Evolutionary conservation across 2,797 vertebrate species (phyloP), one percentile per base, ranked within the genome.

Genomic region (Anguilla anguilla): DNA sequence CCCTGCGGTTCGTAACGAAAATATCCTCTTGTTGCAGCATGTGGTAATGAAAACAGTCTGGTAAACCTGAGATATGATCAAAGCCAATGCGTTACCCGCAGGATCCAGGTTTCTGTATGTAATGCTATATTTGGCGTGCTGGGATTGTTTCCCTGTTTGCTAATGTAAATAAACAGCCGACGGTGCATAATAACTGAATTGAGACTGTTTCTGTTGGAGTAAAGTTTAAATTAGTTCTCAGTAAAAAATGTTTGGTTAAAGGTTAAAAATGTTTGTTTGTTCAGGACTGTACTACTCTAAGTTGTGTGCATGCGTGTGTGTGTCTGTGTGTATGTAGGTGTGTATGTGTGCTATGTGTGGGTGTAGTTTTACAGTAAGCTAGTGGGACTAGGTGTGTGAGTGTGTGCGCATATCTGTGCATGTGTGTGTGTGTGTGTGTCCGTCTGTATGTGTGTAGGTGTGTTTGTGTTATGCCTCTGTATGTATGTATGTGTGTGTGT

Each of bases 401-500:
- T 35, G 67, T 83, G 31, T 85, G 85, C 86, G 81, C 69, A 64
- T 49, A 86, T 87, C 79, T 86, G 77, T 90, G 1, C 46, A 43
- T 53, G 55, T 28, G 7, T 6, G 64, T 39, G 35, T 39, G 35
- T 83, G 84, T 83, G 46, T 64, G n/a, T 49, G 83, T 67, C 49
- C 2, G 83, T 85, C 83, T 89, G 88, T 89, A 84, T 46, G 88
- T 88, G 74, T 85, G 74, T 85, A 22, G 79, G 87, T 83, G 79
- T 6, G 6, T 51, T 3, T 51, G 10, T 10, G 10, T 51, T n/a
- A 35, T 83, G 86, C 64, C 59, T 83, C 57, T 87, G n/a, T n/a
- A 1, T 6, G 53, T 79, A 87, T 87, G 82, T 87, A 81, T 86
- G 22, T 59, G 10, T 79, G 2, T 88, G 55, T 86, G 35, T 35